A percentile compares a stretch with the other conserved stretches of the same genome.
Conservation (phyloP, 2,113 vertebrate species). For the Bubo scandiacus region DNA sequence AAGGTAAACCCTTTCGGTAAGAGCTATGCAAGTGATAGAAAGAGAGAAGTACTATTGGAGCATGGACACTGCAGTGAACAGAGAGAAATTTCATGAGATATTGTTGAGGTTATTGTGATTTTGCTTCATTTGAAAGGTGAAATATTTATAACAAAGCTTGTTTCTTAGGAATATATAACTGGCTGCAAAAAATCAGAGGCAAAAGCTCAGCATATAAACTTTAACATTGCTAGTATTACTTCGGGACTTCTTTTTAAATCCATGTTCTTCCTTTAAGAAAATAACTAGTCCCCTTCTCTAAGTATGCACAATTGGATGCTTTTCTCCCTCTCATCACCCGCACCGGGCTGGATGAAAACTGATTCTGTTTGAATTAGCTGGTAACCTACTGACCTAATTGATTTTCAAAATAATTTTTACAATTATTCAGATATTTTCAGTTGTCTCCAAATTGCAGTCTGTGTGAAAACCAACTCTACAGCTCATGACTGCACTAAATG, state of each 20-base stretch:
- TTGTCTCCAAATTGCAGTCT: background rate
- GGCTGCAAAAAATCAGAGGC: background rate
- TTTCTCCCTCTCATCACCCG: background rate
- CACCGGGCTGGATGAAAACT: background rate
- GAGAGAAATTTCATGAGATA: background rate
- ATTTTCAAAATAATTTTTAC: constrained; percentile 60
- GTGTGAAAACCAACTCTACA: background rate
- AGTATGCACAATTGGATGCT: background rate
- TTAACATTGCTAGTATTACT: background rate
- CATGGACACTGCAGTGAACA: accelerated
- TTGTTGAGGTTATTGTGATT: background rate
- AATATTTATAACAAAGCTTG: background rate
- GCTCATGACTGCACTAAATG: background rate
- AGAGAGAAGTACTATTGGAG: background rate
- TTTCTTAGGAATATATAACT: background rate
- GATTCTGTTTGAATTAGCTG: constrained; percentile 17
- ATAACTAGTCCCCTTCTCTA: background rate
- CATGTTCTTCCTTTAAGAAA: background rate
- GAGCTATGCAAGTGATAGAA: background rate
- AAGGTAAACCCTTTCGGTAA: background rate
- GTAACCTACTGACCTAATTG: constrained; percentile 14
- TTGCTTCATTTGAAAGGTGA: background rate
- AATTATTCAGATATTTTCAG: constrained; percentile 12
- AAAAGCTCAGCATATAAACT: background rate
- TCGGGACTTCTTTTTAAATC: background rate